A percentile compares a stretch with the other conserved stretches of the same genome.
These are phyloP conservation scores for Nemapogon koenigi DNA, from an alignment of 2,888 invertebrate species.

Conservation along the genomic window DNA sequence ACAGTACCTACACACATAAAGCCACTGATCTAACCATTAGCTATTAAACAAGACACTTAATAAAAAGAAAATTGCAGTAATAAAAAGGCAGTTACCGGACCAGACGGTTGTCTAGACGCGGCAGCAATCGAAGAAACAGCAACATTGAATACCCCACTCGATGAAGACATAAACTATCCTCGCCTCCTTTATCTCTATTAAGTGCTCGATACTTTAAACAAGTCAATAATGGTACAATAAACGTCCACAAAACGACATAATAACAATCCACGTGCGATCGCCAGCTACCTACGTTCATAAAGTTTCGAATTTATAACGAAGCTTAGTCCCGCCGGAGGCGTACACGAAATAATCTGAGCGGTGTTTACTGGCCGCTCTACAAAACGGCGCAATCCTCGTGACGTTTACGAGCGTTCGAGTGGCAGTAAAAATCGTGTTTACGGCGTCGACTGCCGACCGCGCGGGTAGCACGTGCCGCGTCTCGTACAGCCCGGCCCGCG, in stretches of 20 bases:
- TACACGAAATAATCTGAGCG: constrained; percentile 41
- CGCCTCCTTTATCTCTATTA: constrained; percentile 60
- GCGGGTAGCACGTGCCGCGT: constrained; percentile 21
- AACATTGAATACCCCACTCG: constrained; percentile 28
- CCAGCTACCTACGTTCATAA: constrained; percentile 44
- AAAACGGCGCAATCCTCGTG: constrained; percentile 58
- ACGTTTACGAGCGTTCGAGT: constrained; percentile 59
- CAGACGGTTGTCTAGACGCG: constrained; percentile 37
- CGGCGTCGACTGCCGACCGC: too few relatives aligned
- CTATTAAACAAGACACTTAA: constrained; percentile 22
- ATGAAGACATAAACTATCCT: constrained; percentile 55
- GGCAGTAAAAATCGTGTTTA: constrained; percentile 63
- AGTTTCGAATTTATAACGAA: constrained; percentile 59
- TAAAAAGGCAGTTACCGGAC: constrained; percentile 35
- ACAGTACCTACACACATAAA: too few relatives aligned
- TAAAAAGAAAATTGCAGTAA: constrained; percentile 54
- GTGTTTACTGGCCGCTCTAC: constrained; percentile 59
- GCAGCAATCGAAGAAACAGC: constrained; percentile 8
- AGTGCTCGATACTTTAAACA: constrained; percentile 60
- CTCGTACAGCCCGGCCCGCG: too few relatives aligned
- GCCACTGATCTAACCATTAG: too few relatives aligned
- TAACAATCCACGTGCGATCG: constrained; percentile 54
- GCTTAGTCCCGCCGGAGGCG: constrained; percentile 55
- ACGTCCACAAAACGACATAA: constrained; percentile 59
- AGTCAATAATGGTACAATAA: constrained; percentile 63